Base-by-base conservation (phyloP, 2,888 invertebrate genomes). In the Clanis bilineata region DNA sequence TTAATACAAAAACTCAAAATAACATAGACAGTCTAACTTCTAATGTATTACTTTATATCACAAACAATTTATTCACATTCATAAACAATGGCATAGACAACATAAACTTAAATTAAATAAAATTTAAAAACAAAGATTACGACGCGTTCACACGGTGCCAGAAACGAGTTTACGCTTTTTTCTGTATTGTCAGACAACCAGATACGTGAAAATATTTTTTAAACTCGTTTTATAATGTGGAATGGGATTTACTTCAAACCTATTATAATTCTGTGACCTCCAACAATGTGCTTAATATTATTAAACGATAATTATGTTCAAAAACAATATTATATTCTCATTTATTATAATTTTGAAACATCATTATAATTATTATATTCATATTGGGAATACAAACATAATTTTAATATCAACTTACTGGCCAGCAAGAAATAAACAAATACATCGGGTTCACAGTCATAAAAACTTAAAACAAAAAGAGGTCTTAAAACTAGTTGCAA, bases 121-220 rank as follows among this genome's bases (percentile, higher is more conserved):
- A 39, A 18, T 32, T 28, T 15, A 51, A 51, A 45, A 55, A 38
- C 44, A 45, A 56, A 56, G 38, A 45, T 38, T 59, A 56, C 56
- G 47, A 59, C 59, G 59, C 59, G 59, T 56, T 59, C 56, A 38
- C 59, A 45, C 59, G 44, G 23, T 51, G 58, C 39, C 39, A 28
- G 18, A 58, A 58, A 51, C 58, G 25, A 58, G 47, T 58, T 58
- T 45, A 47, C n/a, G 28, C 15, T 28, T 51, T 51, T 51, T 51
- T 47, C 15, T 51, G 28, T 18, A 28, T 28, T 51, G 28, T 32
- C 10, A 18, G 18, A 51, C 32, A 28, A 32, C 10, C 25, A 18
- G 51, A 32, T 32, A 51, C 32, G 18, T 32, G 18, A 51, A 51
- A 51, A 51, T 51, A 51, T 51, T 51, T 28, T 18, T 51, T 51